These are phyloP conservation scores for Eurytoma californica DNA, from an alignment of 2,888 invertebrate species.

Conservation along the genomic window DNA sequence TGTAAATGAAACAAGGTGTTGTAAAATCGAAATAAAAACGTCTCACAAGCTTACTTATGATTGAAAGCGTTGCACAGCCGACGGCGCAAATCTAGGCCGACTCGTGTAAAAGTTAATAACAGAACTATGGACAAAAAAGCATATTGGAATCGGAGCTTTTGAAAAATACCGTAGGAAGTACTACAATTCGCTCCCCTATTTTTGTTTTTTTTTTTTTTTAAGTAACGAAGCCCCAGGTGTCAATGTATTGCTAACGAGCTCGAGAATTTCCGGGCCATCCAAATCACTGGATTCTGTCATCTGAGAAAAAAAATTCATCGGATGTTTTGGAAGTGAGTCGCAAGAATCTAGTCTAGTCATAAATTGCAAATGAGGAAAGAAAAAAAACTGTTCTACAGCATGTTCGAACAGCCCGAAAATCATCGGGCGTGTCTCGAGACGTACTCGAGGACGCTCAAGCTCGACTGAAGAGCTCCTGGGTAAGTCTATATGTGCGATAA, in stretches of 20 bases:
- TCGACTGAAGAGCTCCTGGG: slow-evolving; percentile 29
- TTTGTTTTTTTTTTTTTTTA: slow-evolving; percentile 19
- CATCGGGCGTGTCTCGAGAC: slow-evolving; percentile 34
- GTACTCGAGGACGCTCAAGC: slow-evolving; percentile 44
- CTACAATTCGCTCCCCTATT: slow-evolving; percentile 10
- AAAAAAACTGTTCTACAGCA: not conserved
- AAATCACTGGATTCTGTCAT: slow-evolving; percentile 3
- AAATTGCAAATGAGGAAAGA: not conserved
- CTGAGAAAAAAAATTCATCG: not conserved
- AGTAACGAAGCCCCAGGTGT: slow-evolving; percentile 51
- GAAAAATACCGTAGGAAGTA: slow-evolving; percentile 31
- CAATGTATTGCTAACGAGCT: slow-evolving; percentile 53
- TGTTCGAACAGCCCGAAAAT: slow-evolving; percentile 36
- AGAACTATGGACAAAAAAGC: slow-evolving; percentile 1
- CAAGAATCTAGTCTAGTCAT: not conserved
- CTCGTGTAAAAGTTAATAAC: slow-evolving; percentile 19
- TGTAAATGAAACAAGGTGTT: slow-evolving; percentile 18
- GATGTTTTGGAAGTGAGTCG: not conserved
- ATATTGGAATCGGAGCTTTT: slow-evolving; percentile 20
- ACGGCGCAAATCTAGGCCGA: slow-evolving; percentile 37
- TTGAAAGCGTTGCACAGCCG: slow-evolving; percentile 49
- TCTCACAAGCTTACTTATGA: not conserved
- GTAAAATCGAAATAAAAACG: not conserved
- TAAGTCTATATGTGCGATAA: slow-evolving; percentile 3
- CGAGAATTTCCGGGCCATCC: slow-evolving; percentile 43